Percentiles rank a stretch among this genome's conserved stretches.
Evolutionary conservation across 2,113 vertebrate genomes (phyloP).

Genomic region (Percina caprodes): DNA sequence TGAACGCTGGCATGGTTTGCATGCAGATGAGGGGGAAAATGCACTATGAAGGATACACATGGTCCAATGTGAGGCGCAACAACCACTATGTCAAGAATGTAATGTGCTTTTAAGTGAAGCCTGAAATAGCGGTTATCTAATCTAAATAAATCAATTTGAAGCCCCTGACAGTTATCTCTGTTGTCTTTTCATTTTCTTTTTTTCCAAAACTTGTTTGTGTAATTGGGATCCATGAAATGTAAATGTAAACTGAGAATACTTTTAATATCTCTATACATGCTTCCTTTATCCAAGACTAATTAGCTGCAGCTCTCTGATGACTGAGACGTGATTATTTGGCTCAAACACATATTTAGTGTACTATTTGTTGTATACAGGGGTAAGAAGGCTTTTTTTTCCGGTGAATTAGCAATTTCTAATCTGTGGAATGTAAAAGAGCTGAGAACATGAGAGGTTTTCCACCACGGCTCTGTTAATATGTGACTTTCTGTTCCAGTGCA

Average conservation of each 20-base stretch:
- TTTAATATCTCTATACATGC: neutral
- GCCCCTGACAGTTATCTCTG: neutral
- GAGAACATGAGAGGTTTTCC: slow-evolving; percentile 45
- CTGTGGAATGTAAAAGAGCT: slow-evolving; percentile 43
- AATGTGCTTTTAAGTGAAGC: neutral
- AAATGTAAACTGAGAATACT: neutral
- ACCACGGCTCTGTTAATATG: slow-evolving; percentile 71
- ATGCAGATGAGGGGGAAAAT: neutral
- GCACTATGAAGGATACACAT: neutral
- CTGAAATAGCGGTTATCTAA: neutral
- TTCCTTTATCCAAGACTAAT: neutral
- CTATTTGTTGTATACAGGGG: neutral
- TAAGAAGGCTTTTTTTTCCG: slow-evolving; percentile 1
- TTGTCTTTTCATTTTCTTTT: neutral
- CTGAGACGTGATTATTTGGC: neutral
- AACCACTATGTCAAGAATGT: neutral
- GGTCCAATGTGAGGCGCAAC: neutral
- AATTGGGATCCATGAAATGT: neutral
- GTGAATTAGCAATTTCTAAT: slow-evolving; percentile 35
- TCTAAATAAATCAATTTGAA: neutral
- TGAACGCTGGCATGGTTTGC: slow-evolving; percentile 2
- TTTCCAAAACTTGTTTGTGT: neutral
- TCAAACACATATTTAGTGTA: neutral
- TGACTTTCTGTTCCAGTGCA: slow-evolving; percentile 69
- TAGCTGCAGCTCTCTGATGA: neutral